phyloP scores from a whole-genome alignment of 2,888 invertebrate species.

The Hartigia nigra region DNA sequence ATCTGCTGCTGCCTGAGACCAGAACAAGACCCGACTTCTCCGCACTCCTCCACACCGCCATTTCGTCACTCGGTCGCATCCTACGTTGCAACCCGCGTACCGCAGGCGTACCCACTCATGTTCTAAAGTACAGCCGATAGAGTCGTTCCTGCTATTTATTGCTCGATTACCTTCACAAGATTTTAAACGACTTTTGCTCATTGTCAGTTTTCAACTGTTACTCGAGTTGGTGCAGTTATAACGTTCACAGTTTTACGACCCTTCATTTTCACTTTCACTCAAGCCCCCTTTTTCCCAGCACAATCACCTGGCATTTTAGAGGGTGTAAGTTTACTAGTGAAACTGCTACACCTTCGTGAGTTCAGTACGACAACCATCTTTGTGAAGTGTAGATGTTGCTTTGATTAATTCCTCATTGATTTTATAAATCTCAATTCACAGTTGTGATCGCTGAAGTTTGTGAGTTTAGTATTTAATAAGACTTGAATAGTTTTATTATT shows the following conservation, averaged over 20 bases:
- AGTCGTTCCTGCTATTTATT: neutral
- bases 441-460: neutral
- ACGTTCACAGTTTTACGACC: neutral
- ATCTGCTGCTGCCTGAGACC: conserved; percentile 13
- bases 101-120: conserved; percentile 12
- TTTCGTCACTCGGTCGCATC: neutral
- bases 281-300: neutral
- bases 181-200: neutral
- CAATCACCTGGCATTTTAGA: neutral
- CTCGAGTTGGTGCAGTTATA: neutral
- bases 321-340: neutral
- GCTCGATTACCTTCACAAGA: conserved; percentile 20
- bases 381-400: neutral
- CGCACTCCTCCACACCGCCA: conserved; percentile 4
- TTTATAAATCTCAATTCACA: neutral
- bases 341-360: neutral
- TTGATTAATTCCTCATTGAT: neutral
- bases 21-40: neutral
- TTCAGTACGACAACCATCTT: neutral
- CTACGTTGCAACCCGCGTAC: neutral
- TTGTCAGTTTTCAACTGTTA: neutral
- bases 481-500: conserved; percentile 20
- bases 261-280: neutral
- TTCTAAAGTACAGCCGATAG: conserved; percentile 26
- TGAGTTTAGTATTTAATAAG: neutral